Conservation (phyloP, 2,888 invertebrate genomes). For the Quadriops clusia region DNA sequence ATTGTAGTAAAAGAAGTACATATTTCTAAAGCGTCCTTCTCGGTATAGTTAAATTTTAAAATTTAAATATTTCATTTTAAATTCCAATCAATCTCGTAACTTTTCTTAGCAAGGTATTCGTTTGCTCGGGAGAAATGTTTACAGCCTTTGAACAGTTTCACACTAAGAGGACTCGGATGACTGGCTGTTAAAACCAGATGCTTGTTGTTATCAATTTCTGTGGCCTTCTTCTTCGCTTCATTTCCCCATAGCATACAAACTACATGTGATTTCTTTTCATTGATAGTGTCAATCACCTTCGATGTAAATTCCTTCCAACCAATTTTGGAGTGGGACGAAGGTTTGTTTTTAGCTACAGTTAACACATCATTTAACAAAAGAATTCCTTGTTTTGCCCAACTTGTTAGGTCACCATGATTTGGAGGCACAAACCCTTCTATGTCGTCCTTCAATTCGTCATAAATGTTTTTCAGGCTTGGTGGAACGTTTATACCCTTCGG, state of each 20-base stretch:
- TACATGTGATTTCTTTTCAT: neutral
- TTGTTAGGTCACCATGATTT: neutral
- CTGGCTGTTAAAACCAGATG: neutral
- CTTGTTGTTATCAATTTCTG: neutral
- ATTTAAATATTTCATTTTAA: no score
- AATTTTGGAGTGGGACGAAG: neutral
- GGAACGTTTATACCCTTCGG: neutral
- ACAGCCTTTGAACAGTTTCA: neutral
- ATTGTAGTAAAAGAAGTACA: no score
- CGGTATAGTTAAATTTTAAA: no score
- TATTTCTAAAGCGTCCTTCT: no score
- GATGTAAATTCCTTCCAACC: neutral
- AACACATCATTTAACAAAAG: neutral
- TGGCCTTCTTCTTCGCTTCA: neutral
- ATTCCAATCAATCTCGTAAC: no score
- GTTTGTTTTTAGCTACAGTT: neutral
- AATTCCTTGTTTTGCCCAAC: neutral
- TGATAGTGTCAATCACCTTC: neutral
- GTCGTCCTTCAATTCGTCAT: neutral
- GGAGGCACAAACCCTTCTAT: neutral
- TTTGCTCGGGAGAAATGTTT: neutral
- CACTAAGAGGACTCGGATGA: constrained; percentile 1
- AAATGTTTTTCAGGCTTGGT: constrained; percentile 1
- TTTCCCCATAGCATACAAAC: constrained; percentile 1
- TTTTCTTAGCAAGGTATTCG: no score